Evolutionary conservation across 2,888 invertebrate genomes (phyloP), one percentile per base, ranked within the genome.

Genomic region (Ephialtes manifestator): DNA sequence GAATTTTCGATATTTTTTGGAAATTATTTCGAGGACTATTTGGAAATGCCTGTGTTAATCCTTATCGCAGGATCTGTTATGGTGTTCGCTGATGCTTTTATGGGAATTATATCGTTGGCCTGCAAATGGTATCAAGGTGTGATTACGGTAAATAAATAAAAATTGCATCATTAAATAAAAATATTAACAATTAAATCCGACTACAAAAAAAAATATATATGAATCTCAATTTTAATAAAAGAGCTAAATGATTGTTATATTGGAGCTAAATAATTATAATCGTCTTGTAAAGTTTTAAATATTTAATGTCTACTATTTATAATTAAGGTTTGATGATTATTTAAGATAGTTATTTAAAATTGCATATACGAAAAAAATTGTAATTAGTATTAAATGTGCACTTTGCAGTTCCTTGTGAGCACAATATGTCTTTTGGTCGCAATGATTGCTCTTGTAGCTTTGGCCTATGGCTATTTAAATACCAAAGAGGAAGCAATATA

Each of bases 401-500:
- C 4, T 81, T 86, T 76, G 39, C 77, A 86, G 86, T 86, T 82
- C 28, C 39, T 76, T n/a, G 35, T 67, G 18, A 76, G 78, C n/a
- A 82, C 77, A 11, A 4, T 67, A 18, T 77, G 28, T 39, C 60
- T 86, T 0, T 58, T 84, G 13, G 68, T 86, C 11, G 43, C 82
- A 18, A 76, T 82, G 72, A 20, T 84, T 46, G 70, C 35, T 2
- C 48, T 85, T 31, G 68, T 55, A 11, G 51, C 39, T 53, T 7
- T 76, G 13, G 58, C 70, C 0, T 72, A 58, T 8, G 18, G 75
- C 31, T 71, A 81, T 58, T 87, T 63, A 31, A 43, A 24, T 5
- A 53, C n/a, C 31, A 24, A 72, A 28, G 80, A 85, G 11, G 39
- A 75, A 65, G 53, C 8, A 2, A 76, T 84, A 63, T 79, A 46